Evolutionary conservation across 2,797 vertebrate genomes (phyloP).

Genomic region (Karalla daura): DNA sequence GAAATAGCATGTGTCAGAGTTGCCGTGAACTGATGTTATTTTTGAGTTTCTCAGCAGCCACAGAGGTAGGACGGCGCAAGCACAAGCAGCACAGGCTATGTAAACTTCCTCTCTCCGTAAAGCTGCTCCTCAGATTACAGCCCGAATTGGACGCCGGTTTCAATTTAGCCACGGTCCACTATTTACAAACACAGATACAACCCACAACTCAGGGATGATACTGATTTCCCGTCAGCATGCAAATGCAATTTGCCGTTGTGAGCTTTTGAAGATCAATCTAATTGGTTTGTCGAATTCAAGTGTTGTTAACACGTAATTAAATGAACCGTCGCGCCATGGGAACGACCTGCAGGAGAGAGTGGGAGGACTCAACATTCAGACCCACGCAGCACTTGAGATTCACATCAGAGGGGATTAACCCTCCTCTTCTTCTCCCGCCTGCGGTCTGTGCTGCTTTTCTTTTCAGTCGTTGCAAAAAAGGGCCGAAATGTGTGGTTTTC

Average conservation of each 20-base stretch:
- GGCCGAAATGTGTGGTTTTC: slow-evolving; percentile 24
- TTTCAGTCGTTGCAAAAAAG: slow-evolving; percentile 15
- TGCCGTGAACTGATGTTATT: slow-evolving; percentile 22
- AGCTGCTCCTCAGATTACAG: background rate
- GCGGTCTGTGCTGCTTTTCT: slow-evolving; percentile 16
- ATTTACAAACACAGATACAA: background rate
- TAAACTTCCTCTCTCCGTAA: background rate
- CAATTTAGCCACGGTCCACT: background rate
- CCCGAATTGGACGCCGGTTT: background rate
- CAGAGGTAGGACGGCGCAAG: background rate
- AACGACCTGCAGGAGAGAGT: background rate
- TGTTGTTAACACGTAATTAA: slow-evolving; percentile 13
- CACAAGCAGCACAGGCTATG: background rate
- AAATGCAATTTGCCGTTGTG: background rate
- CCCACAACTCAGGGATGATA: background rate
- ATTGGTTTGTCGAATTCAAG: background rate
- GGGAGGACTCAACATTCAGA: slow-evolving; percentile 12
- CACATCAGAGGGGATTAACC: slow-evolving; percentile 1
- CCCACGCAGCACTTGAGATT: background rate
- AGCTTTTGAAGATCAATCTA: background rate
- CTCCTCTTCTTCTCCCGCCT: slow-evolving; percentile 16
- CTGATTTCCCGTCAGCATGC: background rate
- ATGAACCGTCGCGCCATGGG: background rate
- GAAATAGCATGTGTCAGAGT: slow-evolving; percentile 33
- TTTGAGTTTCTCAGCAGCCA: slow-evolving; percentile 6